These are phyloP conservation scores for Ploceus nigricollis DNA, from an alignment of 2,113 vertebrate species.

Conservation along the genomic window DNA sequence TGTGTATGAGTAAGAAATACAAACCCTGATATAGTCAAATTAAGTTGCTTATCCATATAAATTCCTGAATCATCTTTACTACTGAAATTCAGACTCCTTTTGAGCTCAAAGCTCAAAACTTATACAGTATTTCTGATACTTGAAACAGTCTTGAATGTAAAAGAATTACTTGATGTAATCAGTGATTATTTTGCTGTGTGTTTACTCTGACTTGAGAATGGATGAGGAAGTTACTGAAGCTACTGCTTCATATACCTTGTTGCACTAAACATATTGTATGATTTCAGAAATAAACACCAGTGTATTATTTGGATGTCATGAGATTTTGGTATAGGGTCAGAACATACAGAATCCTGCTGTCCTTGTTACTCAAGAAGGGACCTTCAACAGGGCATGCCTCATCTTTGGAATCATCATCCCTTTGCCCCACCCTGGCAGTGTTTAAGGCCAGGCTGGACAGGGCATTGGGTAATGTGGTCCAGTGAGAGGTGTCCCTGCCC, in stretches of 20 bases:
- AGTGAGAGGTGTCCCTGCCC: not conserved
- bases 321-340: not conserved
- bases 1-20: not conserved
- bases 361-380: not conserved
- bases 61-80: not conserved
- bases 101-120: not conserved
- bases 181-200: not conserved
- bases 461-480: not conserved
- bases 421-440: not conserved
- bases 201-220: not conserved
- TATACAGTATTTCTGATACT: not conserved
- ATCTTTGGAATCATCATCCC: not conserved
- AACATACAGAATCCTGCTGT: not conserved
- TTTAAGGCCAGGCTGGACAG: not conserved
- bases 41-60: not conserved
- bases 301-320: not conserved
- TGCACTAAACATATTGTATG: not conserved
- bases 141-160: not conserved
- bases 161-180: not conserved
- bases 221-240: not conserved
- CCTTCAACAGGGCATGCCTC: not conserved
- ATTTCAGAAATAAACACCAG: not conserved
- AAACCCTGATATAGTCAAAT: not conserved
- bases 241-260: not conserved
- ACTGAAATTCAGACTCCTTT: not conserved